Evolutionary conservation across 2,888 invertebrate genomes (phyloP).

Genomic region (Nymphalis c-album): DNA sequence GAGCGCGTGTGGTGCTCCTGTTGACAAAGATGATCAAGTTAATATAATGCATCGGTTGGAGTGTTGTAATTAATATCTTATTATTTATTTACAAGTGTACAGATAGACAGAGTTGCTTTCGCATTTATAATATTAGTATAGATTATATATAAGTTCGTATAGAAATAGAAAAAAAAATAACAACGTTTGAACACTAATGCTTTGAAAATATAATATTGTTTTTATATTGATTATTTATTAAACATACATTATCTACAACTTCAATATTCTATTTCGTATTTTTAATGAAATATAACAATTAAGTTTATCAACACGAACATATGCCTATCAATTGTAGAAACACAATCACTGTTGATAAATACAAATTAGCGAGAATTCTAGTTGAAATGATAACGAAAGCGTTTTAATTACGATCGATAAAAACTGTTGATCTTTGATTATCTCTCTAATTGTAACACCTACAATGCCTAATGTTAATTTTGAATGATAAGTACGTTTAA

Average conservation of each 20-base stretch:
- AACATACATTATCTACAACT: too few relatives aligned
- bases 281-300: constrained; percentile 8
- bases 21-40: constrained; percentile 20
- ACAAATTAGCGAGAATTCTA: constrained; percentile 25
- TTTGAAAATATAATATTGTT: too few relatives aligned
- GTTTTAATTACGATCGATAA: constrained; percentile 28
- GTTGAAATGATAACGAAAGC: constrained; percentile 9
- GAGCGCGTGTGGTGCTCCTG: constrained; percentile 85
- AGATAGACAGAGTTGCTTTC: too few relatives aligned
- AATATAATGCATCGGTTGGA: neutral
- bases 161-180: too few relatives aligned
- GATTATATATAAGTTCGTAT: too few relatives aligned
- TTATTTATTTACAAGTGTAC: too few relatives aligned
- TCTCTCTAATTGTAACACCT: constrained; percentile 32
- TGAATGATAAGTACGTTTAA: constrained; percentile 4
- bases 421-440: constrained; percentile 19
- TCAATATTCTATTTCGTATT: too few relatives aligned
- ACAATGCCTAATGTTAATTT: constrained; percentile 23
- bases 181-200: too few relatives aligned
- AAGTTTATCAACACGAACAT: constrained; percentile 2
- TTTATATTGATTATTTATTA: too few relatives aligned
- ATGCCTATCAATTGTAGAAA: constrained; percentile 4
- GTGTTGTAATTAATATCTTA: neutral
- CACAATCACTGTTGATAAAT: constrained; percentile 16
- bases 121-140: too few relatives aligned